Percentiles rank a stretch among this genome's conserved stretches.
phyloP scores from a whole-genome alignment of 2,113 vertebrate genomes.

The Oceanodroma tethys region DNA sequence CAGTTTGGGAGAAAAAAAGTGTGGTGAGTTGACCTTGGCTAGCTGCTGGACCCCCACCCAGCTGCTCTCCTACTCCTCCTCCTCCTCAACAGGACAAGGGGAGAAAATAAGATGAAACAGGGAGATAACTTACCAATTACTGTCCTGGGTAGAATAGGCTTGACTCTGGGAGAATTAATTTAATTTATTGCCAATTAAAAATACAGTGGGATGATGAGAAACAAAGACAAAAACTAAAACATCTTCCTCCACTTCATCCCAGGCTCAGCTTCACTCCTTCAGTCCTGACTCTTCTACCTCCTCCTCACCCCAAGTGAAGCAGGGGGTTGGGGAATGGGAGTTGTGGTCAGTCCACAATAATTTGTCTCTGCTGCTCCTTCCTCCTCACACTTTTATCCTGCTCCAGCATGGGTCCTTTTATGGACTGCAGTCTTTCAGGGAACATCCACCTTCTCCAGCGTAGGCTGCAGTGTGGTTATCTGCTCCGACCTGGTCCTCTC shows the following conservation, averaged over 20 bases:
- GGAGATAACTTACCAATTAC: neutral
- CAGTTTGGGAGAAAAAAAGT: neutral
- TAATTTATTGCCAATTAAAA: neutral
- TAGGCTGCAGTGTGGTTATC: neutral
- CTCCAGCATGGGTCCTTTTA: neutral
- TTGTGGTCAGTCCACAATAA: neutral
- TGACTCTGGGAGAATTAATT: neutral
- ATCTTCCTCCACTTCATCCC: neutral
- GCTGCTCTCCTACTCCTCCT: neutral
- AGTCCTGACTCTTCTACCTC: neutral
- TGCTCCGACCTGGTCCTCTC: neutral
- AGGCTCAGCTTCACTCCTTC: neutral
- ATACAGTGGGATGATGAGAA: neutral
- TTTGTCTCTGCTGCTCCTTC: neutral
- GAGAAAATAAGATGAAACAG: neutral
- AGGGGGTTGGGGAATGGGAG: neutral
- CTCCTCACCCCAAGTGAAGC: neutral
- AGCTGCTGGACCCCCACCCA: neutral
- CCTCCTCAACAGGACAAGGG: neutral
- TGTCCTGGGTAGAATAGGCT: neutral
- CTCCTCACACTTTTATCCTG: neutral
- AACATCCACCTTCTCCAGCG: neutral
- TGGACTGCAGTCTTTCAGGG: neutral
- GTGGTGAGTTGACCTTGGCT: neutral
- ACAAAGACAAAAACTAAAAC: neutral